Conservation (phyloP, 2,113 vertebrate species). For the Smithornis capensis region DNA sequence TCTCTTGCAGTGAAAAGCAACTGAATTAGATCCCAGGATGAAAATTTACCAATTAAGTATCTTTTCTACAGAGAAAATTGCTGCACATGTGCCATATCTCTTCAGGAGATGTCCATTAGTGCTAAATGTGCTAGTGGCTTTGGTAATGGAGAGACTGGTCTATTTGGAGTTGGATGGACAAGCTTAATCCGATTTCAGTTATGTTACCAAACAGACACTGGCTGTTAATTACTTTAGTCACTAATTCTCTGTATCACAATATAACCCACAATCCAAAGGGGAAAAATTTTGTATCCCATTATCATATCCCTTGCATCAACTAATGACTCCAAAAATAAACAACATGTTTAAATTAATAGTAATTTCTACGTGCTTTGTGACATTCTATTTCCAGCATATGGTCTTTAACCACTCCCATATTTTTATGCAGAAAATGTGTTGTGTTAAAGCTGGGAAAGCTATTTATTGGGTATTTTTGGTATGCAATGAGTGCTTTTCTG, state of each 20-base stretch:
- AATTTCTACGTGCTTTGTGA: neutral
- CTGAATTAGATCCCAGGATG: neutral
- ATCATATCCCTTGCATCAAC: neutral
- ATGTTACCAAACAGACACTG: neutral
- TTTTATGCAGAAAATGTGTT: neutral
- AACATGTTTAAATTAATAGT: neutral
- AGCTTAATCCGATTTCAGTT: neutral
- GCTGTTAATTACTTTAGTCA: constrained; percentile 12
- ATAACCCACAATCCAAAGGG: neutral
- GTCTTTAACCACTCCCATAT: neutral
- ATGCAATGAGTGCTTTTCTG: neutral
- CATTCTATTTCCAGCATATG: neutral
- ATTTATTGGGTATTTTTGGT: neutral
- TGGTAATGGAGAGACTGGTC: neutral
- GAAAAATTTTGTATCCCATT: neutral
- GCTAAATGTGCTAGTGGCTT: constrained; percentile 17
- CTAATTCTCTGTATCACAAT: neutral
- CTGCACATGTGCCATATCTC: neutral
- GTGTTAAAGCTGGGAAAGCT: neutral
- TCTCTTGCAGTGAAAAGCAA: neutral
- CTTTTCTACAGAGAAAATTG: neutral
- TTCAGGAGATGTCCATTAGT: neutral
- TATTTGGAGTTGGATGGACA: neutral
- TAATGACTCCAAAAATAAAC: neutral
- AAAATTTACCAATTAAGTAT: neutral